These are phyloP conservation scores for Ctenomys sociabilis DNA, from an alignment of 2,113 vertebrate genomes.

Conservation along the genomic window DNA sequence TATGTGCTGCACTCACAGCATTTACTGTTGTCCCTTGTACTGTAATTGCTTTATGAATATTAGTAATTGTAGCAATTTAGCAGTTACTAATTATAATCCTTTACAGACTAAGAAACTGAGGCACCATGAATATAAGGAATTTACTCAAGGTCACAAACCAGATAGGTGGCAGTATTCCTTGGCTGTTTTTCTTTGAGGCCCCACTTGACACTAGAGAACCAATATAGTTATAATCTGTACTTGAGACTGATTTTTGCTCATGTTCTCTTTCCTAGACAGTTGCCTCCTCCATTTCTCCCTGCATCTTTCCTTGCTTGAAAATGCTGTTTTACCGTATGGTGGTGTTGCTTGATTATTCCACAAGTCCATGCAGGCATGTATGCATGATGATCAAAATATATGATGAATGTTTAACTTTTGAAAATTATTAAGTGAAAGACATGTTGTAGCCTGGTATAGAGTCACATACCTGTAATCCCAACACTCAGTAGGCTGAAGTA, in stretches of 20 bases:
- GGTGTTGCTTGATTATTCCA: background rate
- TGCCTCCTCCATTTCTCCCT: no score
- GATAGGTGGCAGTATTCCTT: background rate
- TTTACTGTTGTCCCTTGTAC: background rate
- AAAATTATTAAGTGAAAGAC: background rate
- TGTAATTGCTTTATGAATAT: background rate
- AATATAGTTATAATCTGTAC: background rate
- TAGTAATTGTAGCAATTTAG: background rate
- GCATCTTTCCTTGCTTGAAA: background rate
- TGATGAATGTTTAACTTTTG: background rate
- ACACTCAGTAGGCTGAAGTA: background rate
- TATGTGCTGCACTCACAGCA: background rate
- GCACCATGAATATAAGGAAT: background rate
- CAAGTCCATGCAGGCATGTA: background rate
- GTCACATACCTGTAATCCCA: background rate
- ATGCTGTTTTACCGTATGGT: background rate
- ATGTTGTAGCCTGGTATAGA: background rate
- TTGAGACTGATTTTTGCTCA: slow-evolving; percentile 5
- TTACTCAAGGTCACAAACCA: background rate
- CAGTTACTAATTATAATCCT: background rate
- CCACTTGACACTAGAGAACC: background rate
- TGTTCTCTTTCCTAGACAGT: background rate
- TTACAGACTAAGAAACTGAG: slow-evolving; percentile 38
- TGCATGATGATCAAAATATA: background rate
- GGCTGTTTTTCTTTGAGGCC: background rate